phyloP scores from a whole-genome alignment of 2,113 vertebrate genomes.

The Hystrix cristata region DNA sequence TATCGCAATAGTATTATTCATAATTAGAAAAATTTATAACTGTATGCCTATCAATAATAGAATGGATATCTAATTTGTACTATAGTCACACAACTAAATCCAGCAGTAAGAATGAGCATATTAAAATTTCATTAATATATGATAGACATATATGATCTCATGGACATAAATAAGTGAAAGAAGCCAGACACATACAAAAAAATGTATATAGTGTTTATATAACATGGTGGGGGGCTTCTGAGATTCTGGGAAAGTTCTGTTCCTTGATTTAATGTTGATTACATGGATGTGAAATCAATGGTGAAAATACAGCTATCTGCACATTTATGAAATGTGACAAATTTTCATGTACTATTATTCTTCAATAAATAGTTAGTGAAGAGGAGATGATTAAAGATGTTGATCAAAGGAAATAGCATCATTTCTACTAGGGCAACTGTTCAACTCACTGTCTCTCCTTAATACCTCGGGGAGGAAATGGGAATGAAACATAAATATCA shows the following conservation, averaged over 20 bases:
- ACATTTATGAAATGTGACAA: background rate
- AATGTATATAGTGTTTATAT: background rate
- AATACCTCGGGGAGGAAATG: background rate
- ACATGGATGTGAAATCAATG: background rate
- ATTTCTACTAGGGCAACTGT: background rate
- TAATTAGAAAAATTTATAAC: background rate
- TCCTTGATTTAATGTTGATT: background rate
- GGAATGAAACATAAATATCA: background rate
- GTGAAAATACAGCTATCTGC: background rate
- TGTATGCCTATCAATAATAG: background rate
- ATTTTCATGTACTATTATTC: background rate
- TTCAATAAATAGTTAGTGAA: background rate
- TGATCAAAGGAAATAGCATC: background rate
- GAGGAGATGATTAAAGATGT: background rate
- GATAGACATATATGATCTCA: background rate
- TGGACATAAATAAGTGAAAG: background rate
- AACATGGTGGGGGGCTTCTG: background rate
- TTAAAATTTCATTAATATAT: background rate
- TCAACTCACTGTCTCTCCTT: background rate
- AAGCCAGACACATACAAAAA: background rate
- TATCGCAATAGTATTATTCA: background rate
- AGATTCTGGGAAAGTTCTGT: background rate
- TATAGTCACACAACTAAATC: background rate
- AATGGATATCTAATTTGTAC: background rate
- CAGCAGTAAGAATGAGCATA: background rate